Base-by-base conservation (phyloP, 1,140 invertebrate genomes). In the Papilio polyxenes region DNA sequence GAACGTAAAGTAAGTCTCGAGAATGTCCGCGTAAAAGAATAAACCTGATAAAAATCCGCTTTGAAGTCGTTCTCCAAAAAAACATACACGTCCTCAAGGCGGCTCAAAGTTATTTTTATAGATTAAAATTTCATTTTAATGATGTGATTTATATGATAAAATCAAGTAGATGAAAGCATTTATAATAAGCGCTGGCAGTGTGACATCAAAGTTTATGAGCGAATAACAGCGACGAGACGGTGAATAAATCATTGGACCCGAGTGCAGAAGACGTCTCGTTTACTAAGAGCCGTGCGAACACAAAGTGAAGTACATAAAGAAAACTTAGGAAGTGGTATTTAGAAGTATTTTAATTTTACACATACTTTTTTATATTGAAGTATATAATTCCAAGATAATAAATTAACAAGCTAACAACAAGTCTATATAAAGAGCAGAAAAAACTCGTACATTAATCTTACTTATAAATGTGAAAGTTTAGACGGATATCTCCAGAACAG, bases 121-220 rank as follows among this genome's bases (percentile, higher is more conserved):
- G 49, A 51, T 51, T 51, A 15, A 59, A 20, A 59, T 59, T 9
- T 9, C 10, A 9, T 62, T 62, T 62, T 23, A 20, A 20, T 62
- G 20, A 17, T 7, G 8, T 62, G 2, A 9, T 62, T 62, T 20
- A 62, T 62, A n/a, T 62, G 56, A 62, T 20, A 62, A 62, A 62
- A 62, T 62, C 56, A 62, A 65, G 59, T 23, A 23, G 59, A 65
- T 65, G 62, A 31, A 65, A 31, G 23, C 62, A 65, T 65, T 65
- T 65, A 65, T 65, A 23, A 65, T 65, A 65, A 20, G 31, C 23
- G 11, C 3, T 23, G 20, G 10, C 10, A 56, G 5, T 56, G 20
- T 65, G 62, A 31, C 62, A 31, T 65, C 59, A 62, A 31, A 65
- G 62, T 65, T 65, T 65, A 65, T 65, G 62, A 65, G 62, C 62